phyloP scores from a whole-genome alignment of 1,140 invertebrate species.

The Conopomorpha cramerella region DNA sequence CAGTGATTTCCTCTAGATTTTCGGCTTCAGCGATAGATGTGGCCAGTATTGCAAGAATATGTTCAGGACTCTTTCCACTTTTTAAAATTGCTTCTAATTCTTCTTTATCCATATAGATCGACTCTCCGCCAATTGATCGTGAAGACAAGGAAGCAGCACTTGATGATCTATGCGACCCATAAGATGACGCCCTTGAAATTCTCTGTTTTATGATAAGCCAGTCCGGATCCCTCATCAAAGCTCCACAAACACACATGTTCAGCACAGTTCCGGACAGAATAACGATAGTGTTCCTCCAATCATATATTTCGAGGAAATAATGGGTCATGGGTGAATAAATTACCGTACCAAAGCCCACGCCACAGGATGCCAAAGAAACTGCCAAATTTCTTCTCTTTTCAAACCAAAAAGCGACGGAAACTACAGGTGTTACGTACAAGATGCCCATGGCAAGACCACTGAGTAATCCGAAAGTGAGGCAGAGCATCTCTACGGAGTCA shows the following conservation, averaged over 20 bases:
- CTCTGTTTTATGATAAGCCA: constrained; percentile 62
- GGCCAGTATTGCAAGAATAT: constrained; percentile 34
- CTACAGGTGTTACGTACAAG: constrained; percentile 86
- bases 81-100: constrained; percentile 34
- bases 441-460: constrained; percentile 83
- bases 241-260: constrained; percentile 86
- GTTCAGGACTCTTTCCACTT: constrained; percentile 40
- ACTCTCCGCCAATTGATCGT: constrained; percentile 34
- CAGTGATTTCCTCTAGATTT: constrained; percentile 35
- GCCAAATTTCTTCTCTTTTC: constrained; percentile 88
- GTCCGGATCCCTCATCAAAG: constrained; percentile 82
- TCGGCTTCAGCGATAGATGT: constrained; percentile 35
- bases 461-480: constrained; percentile 83
- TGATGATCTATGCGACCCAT: constrained; percentile 7
- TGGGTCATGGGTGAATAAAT: constrained; percentile 80
- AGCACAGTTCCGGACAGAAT: constrained; percentile 81
- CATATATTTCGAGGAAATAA: constrained; percentile 71
- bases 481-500: constrained; percentile 74
- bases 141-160: constrained; percentile 31
- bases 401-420: constrained; percentile 95
- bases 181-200: constrained; percentile 20
- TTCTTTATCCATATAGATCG: constrained; percentile 26
- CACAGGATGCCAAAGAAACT: constrained; percentile 61
- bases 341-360: constrained; percentile 64
- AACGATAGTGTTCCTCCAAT: constrained; percentile 82